Conservation (phyloP, 1,140 invertebrate genomes). For the Drosophila parabipectinata region DNA sequence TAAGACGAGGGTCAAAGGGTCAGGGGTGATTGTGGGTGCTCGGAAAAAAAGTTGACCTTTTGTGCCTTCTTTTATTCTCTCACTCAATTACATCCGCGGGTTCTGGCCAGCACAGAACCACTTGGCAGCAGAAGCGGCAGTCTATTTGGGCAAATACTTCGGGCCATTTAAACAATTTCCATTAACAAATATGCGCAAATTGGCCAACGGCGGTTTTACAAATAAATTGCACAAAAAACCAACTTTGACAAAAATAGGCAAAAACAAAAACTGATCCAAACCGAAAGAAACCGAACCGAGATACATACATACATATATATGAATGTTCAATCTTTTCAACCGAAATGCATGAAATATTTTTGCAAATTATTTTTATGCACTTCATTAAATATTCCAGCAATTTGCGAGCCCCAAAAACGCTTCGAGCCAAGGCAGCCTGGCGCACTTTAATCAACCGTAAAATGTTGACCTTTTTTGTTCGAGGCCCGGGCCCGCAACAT, state of each 20-base stretch:
- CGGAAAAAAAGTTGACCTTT: constrained; percentile 67
- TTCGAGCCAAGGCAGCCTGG: constrained; percentile 45
- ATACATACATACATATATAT: constrained; percentile 7
- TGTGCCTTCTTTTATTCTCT: constrained; percentile 36
- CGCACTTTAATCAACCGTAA: constrained; percentile 82
- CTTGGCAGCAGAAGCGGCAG: constrained; percentile 44
- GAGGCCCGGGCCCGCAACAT: constrained; percentile 59
- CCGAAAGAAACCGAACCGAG: not conserved
- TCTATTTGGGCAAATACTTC: constrained; percentile 76
- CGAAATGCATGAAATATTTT: constrained; percentile 81
- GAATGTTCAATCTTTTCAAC: constrained; percentile 67
- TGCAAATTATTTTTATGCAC: constrained; percentile 82
- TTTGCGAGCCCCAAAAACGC: constrained; percentile 49
- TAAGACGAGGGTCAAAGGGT: not conserved
- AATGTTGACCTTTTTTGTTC: constrained; percentile 75
- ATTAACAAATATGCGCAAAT: constrained; percentile 82
- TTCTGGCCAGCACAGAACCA: constrained; percentile 6
- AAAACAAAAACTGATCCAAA: constrained; percentile 6
- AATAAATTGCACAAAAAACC: constrained; percentile 68
- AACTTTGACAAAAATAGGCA: constrained; percentile 73
- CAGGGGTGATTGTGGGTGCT: constrained; percentile 36
- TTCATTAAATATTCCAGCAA: constrained; percentile 82
- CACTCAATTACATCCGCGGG: constrained; percentile 70
- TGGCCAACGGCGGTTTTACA: constrained; percentile 80
- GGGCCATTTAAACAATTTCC: constrained; percentile 81